Percentiles rank a stretch among this genome's conserved stretches.
Conservation (phyloP, 2,113 vertebrate species). For the Amphilophus citrinellus region DNA sequence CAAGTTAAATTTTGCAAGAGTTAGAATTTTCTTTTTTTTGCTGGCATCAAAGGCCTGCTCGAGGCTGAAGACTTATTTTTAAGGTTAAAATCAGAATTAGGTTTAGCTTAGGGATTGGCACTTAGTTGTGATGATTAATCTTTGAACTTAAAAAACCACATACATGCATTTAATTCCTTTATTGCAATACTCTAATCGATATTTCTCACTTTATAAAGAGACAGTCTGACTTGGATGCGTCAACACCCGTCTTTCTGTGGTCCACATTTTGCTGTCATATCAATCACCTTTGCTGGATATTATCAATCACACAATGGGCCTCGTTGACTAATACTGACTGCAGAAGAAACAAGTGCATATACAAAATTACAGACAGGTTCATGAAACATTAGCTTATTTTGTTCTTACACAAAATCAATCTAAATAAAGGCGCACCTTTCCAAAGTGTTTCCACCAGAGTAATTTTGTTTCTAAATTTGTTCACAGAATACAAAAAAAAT, state of each 20-base stretch:
- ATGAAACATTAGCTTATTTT: too few species aligned
- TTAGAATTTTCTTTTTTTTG: neutral
- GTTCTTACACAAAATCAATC: neutral
- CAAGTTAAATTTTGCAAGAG: constrained; percentile 28
- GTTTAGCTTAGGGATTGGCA: neutral
- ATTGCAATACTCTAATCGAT: too few species aligned
- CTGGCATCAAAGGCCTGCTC: neutral
- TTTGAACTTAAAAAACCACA: too few species aligned
- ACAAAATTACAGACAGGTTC: too few species aligned
- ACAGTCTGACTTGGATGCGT: too few species aligned
- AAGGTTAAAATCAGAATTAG: neutral
- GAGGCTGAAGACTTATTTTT: neutral
- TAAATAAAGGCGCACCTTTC: neutral
- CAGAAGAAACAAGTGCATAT: too few species aligned
- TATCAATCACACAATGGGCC: neutral
- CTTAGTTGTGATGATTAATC: neutral
- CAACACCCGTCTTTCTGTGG: too few species aligned
- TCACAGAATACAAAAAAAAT: neutral
- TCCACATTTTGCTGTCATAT: too few species aligned
- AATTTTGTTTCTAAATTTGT: too few species aligned
- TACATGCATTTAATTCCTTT: too few species aligned
- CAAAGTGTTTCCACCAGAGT: neutral
- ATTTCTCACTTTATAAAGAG: too few species aligned
- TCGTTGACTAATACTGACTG: neutral
- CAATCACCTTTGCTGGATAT: neutral